These are phyloP conservation scores for Irena cyanogastra DNA, from an alignment of 2,113 vertebrate genomes.

Conservation along the genomic window DNA sequence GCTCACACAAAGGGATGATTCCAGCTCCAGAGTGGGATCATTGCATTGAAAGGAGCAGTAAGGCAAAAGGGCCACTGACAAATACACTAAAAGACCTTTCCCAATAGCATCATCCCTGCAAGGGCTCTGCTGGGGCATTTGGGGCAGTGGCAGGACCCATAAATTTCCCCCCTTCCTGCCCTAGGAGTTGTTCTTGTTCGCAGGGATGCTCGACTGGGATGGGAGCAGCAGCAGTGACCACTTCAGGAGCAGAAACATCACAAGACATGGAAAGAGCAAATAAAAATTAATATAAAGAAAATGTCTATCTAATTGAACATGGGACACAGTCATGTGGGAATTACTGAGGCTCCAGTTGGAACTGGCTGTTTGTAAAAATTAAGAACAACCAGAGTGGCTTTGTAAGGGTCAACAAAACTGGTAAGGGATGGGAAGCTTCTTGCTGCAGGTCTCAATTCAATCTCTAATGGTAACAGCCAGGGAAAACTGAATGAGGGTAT, in stretches of 20 bases:
- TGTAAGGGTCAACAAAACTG: not conserved
- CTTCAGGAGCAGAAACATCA: not conserved
- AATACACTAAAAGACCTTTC: not conserved
- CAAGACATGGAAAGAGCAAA: not conserved
- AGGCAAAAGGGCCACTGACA: not conserved
- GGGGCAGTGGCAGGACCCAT: not conserved
- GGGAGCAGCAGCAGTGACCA: not conserved
- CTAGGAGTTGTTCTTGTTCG: not conserved
- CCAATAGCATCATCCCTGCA: not conserved
- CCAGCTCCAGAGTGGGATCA: not conserved
- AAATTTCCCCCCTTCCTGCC: not conserved
- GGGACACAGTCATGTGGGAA: not conserved
- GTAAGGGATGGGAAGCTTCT: not conserved
- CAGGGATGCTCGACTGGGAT: not conserved
- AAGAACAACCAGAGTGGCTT: not conserved
- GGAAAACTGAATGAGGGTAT: not conserved
- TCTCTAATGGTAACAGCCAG: not conserved
- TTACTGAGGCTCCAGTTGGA: not conserved
- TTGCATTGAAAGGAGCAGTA: not conserved
- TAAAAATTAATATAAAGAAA: not conserved
- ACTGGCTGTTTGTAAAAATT: not conserved
- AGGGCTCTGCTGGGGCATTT: not conserved
- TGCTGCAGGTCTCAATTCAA: not conserved
- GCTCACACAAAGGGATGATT: not conserved
- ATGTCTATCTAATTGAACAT: not conserved